phyloP scores from a whole-genome alignment of 1,140 invertebrate genomes.

The Calosoma granatense region DNA sequence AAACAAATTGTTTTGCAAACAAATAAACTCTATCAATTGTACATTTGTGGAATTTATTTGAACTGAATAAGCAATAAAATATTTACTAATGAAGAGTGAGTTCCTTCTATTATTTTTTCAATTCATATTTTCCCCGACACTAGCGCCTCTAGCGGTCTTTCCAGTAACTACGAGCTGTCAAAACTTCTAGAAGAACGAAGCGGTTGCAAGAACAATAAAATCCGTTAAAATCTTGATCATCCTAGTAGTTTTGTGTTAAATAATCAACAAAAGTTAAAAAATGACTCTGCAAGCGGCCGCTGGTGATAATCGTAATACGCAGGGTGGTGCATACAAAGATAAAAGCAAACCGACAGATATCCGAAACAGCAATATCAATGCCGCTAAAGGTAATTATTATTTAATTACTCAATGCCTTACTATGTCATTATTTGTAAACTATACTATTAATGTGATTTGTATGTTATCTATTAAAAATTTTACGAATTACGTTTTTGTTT shows the following conservation, averaged over 20 bases:
- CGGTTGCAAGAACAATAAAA: neutral
- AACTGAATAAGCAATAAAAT: too few species aligned
- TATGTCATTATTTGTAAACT: neutral
- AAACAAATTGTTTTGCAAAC: too few species aligned
- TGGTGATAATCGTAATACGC: conserved; percentile 31
- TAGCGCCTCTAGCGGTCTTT: too few species aligned
- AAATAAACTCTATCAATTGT: too few species aligned
- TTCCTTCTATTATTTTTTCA: too few species aligned
- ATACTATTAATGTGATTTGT: neutral
- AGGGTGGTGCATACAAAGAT: conserved; percentile 58
- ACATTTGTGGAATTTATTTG: too few species aligned
- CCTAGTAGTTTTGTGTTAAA: neutral
- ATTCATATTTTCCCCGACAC: too few species aligned
- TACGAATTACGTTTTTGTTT: neutral
- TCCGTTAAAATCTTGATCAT: neutral
- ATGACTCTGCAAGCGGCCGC: conserved; percentile 31
- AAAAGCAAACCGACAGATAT: conserved; percentile 94
- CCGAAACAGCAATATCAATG: conserved; percentile 89
- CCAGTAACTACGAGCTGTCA: neutral
- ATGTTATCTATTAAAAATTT: conserved; percentile 7
- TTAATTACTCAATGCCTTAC: neutral
- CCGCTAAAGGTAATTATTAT: conserved; percentile 82
- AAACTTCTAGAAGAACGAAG: conserved; percentile 4
- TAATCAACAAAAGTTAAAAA: conserved; percentile 15
- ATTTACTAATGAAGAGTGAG: too few species aligned